These are phyloP conservation scores for Dasyurus viverrinus DNA, from an alignment of 2,113 vertebrate genomes.

Conservation along the genomic window DNA sequence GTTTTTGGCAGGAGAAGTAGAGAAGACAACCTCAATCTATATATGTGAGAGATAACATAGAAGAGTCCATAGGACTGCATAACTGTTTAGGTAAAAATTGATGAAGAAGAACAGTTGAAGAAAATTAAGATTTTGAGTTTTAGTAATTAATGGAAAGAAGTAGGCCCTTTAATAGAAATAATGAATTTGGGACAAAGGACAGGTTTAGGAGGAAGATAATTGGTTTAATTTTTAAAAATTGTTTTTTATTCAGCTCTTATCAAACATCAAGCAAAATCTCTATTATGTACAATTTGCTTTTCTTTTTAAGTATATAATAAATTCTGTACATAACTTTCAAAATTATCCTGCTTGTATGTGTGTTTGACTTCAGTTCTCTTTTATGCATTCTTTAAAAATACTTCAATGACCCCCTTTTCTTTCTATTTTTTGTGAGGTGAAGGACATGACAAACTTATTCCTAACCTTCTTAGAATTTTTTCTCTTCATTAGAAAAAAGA, in stretches of 20 bases:
- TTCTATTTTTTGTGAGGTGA: not conserved
- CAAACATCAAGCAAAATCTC: not conserved
- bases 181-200: not conserved
- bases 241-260: not conserved
- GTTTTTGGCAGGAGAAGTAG: not conserved
- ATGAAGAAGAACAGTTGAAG: not conserved
- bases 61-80: not conserved
- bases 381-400: not conserved
- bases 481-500: not conserved
- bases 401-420: not conserved
- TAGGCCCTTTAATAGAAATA: not conserved
- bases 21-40: not conserved
- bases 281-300: not conserved
- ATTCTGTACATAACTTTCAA: not conserved
- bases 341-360: not conserved
- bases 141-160: not conserved
- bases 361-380: not conserved
- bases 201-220: not conserved
- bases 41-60: not conserved
- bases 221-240: not conserved
- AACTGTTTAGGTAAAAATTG: not conserved
- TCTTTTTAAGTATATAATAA: not conserved
- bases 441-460: not conserved
- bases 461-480: not conserved
- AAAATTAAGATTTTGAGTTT: not conserved